Conservation (phyloP, 1,140 invertebrate species). For the Akabosia matsudoensis region DNA sequence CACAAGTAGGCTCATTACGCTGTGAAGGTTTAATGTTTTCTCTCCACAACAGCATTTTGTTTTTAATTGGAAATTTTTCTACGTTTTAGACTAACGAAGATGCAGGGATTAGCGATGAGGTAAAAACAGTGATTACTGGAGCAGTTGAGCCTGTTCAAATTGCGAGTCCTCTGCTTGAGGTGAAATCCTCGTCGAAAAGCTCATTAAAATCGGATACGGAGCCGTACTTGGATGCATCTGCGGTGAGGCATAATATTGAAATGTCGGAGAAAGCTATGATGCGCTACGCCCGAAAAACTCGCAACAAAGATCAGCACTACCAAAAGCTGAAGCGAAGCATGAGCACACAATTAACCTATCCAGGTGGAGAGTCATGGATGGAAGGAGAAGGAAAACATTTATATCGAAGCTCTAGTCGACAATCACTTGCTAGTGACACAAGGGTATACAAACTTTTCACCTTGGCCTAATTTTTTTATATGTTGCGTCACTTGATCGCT, state of each 20-base stretch:
- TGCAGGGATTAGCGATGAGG: not conserved
- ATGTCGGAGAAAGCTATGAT: conserved; percentile 46
- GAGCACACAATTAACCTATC: conserved; percentile 51
- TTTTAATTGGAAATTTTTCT: not conserved
- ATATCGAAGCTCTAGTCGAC: conserved; percentile 59
- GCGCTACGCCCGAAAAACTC: conserved; percentile 40
- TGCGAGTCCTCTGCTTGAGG: too few relatives aligned
- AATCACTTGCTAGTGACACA: conserved; percentile 63
- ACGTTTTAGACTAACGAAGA: conserved; percentile 17
- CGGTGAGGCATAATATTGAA: conserved; percentile 21
- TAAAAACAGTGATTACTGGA: not conserved
- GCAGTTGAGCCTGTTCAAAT: not conserved
- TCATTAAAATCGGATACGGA: conserved; percentile 28
- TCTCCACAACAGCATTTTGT: too few relatives aligned
- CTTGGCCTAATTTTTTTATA: not conserved
- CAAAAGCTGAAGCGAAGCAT: conserved; percentile 53
- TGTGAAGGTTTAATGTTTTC: not conserved
- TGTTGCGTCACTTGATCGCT: not conserved
- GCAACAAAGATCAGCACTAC: conserved; percentile 30
- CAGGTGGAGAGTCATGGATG: conserved; percentile 50
- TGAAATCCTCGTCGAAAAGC: conserved; percentile 35
- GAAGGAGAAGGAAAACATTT: conserved; percentile 42
- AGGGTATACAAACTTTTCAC: conserved; percentile 53
- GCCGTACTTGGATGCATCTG: conserved; percentile 13
- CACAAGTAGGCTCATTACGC: conserved; percentile 63